Base-by-base conservation (phyloP, 2,888 invertebrate species). In the Tinea pellionella region DNA sequence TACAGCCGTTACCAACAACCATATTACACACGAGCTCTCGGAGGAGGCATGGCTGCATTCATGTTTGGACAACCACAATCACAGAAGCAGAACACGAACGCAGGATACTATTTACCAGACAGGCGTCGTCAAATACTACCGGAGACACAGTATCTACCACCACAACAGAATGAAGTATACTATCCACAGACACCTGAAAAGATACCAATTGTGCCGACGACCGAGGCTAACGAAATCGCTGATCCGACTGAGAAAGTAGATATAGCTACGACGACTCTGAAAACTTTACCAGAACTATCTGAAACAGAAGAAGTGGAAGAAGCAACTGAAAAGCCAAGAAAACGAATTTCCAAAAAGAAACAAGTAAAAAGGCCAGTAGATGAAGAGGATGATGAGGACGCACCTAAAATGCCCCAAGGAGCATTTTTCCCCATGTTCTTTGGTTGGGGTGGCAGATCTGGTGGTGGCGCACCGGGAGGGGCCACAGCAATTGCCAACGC, bases 401-500 rank as follows among this genome's bases (percentile, higher is more conserved):
- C 78, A 16, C 80, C 84, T 0, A 87, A 77, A 62, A 75, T 84
- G 64, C 85, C 86, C 1, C 73, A 82, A 63, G 90, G 89, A 62
- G 89, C 91, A 0, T 92, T 89, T 74, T 92, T 92, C 77, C 92
- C 92, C 0, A 91, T 92, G 84, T 89, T 90, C 74, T 90, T 92
- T 68, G 89, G 89, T 0, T 80, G 71, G 58, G 78, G 85, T 0
- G 76, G 83, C 0, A 74, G 87, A 59, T 73, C 77, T 0, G 78
- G 75, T 0, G 80, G 80, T 0, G 80, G 81, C 16, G 79, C 80
- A n/a, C 88, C 89, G 0, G 90, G 90, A 2, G 88, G 90, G 0
- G 89, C 92, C 11, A 92, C 91, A 0, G 93, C 93, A 1, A 89
- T 93, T 15, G 93, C 93, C 29, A 93, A 93, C 69, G 91, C 92